A percentile compares a stretch with the other conserved stretches of the same genome.
Evolutionary conservation across 2,888 invertebrate genomes (phyloP).

Genomic region (Drosophila anomalipes): DNA sequence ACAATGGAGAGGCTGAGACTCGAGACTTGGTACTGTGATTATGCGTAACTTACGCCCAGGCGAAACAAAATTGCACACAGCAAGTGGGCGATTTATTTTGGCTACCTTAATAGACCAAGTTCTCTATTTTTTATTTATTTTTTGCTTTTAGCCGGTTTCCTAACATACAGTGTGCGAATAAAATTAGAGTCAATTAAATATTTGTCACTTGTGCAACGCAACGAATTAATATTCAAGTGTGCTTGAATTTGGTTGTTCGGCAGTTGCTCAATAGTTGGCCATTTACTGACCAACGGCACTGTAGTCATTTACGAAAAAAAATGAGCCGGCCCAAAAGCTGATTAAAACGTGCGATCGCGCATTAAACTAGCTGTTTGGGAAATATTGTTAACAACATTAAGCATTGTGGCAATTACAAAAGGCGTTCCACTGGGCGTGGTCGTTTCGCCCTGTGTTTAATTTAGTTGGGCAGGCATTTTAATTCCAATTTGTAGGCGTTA

Average conservation of each 20-base stretch:
- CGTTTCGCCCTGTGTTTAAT: conserved; percentile 29
- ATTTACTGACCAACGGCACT: conserved; percentile 37
- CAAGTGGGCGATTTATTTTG: conserved; percentile 48
- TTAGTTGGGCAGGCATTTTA: conserved; percentile 11
- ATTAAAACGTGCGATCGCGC: conserved; percentile 48
- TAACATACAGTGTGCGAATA: conserved; percentile 32
- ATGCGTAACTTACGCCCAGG: conserved; percentile 66
- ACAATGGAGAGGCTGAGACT: conserved; percentile 39
- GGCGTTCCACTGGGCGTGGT: conserved; percentile 52
- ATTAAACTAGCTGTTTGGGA: conserved; percentile 50
- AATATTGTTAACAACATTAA: conserved; percentile 27
- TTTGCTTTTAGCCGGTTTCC: conserved; percentile 54
- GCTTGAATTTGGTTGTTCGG: conserved; percentile 52
- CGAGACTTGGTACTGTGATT: conserved; percentile 26
- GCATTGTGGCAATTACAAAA: conserved; percentile 39
- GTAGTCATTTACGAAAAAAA: conserved; percentile 6
- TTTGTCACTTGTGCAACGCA: conserved; percentile 57
- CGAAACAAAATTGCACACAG: conserved; percentile 60
- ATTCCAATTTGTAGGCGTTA: conserved; percentile 36
- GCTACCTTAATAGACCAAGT: conserved; percentile 27
- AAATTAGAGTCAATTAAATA: conserved; percentile 63
- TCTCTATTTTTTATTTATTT: conserved; percentile 1
- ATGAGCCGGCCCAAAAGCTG: conserved; percentile 27
- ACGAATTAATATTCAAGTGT: conserved; percentile 50
- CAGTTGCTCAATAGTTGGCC: conserved; percentile 24